phyloP scores from a whole-genome alignment of 92 coral and sea anemone species.

The Siderastrea siderea region DNA sequence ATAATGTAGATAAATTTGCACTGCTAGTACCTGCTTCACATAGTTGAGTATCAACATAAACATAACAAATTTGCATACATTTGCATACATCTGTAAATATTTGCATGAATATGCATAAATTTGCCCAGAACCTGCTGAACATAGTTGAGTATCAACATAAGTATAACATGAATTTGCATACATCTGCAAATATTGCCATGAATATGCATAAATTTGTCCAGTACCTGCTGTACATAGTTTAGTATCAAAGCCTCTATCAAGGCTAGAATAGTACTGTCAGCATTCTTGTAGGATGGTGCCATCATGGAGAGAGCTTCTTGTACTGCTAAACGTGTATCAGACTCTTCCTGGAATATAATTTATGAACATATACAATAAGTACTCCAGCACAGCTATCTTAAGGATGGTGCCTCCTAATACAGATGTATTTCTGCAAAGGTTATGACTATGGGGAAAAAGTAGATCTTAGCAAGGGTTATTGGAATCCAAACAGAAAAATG shows the following conservation, averaged over 20 bases:
- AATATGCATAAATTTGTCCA: neutral
- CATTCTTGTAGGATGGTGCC: conserved; percentile 88
- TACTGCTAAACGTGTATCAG: conserved; percentile 89
- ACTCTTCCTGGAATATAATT: conserved; percentile 68
- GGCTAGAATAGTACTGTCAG: conserved; percentile 75
- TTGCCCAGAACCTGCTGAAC: conserved; percentile 71
- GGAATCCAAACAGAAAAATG: no score
- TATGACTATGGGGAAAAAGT: no score
- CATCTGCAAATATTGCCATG: no score
- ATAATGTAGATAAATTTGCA: no score
- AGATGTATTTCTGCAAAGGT: no score
- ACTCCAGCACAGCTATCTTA: neutral
- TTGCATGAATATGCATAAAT: neutral
- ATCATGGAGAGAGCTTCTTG: conserved; percentile 97
- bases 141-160: conserved; percentile 78
- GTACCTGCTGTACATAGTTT: conserved; percentile 84
- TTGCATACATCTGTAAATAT: neutral
- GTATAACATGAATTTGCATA: neutral
- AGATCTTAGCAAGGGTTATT: no score
- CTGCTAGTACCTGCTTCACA: no score
- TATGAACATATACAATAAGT: neutral
- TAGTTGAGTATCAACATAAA: neutral
- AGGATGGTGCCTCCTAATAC: no score
- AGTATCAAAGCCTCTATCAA: conserved; percentile 93
- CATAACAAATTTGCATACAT: neutral